Percentiles rank a stretch among this genome's conserved stretches.
These are phyloP conservation scores for Gymnobelideus leadbeateri DNA, from an alignment of 2,113 vertebrate species.

Conservation along the genomic window DNA sequence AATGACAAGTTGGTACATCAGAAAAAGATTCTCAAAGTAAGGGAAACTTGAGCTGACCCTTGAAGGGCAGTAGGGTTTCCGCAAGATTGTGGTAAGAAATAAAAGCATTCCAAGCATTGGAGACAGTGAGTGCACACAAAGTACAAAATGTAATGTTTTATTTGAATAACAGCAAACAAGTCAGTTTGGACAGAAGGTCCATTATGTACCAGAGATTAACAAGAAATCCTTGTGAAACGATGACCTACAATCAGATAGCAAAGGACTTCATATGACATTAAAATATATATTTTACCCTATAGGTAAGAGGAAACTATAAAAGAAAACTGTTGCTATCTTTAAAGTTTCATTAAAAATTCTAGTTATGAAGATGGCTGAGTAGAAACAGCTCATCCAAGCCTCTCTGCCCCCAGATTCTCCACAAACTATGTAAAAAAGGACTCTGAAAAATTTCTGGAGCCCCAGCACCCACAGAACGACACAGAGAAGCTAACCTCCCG, in stretches of 20 bases:
- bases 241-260: neutral
- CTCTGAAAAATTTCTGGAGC: too few relatives aligned
- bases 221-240: neutral
- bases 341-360: neutral
- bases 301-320: neutral
- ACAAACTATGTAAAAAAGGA: too few relatives aligned
- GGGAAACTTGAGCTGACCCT: neutral
- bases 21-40: neutral
- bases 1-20: neutral
- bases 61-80: neutral
- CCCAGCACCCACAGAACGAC: too few relatives aligned
- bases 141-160: neutral
- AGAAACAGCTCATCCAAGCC: too few relatives aligned
- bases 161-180: neutral
- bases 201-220: neutral
- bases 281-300: neutral
- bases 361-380: too few relatives aligned
- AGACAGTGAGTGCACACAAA: neutral
- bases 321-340: neutral
- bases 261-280: neutral
- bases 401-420: too few relatives aligned
- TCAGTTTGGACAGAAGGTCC: neutral
- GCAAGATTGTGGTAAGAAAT: neutral
- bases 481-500: too few relatives aligned
- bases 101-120: neutral